Conservation (phyloP, 2,888 invertebrate species). For the Chirona hameri region DNA sequence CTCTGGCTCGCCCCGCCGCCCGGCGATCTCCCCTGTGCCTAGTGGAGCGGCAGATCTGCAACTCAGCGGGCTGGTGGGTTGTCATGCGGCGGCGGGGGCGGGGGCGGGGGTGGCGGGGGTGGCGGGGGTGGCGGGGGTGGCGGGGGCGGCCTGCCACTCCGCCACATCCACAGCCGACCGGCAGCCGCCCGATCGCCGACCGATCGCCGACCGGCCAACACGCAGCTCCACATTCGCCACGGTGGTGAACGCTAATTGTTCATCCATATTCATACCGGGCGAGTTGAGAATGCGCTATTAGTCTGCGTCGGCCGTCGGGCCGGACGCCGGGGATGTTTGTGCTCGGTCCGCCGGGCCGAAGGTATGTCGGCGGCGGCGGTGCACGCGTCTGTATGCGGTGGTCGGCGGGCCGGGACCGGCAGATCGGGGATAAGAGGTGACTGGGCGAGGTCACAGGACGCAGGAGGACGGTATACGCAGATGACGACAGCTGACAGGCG, state of each 20-base stretch:
- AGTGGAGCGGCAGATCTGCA: no score
- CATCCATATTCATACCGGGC: background rate
- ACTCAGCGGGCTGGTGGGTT: no score
- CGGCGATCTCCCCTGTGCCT: background rate
- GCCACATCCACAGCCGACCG: no score
- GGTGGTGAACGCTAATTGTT: background rate
- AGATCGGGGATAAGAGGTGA: no score
- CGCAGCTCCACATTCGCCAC: background rate
- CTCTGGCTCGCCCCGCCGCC: background rate
- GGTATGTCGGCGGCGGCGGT: background rate
- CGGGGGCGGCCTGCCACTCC: no score
- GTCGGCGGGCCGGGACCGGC: background rate
- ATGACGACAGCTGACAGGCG: no score
- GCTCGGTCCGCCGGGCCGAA: background rate
- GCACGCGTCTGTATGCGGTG: background rate
- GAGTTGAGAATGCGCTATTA: background rate
- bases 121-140: no score
- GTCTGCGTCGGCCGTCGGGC: background rate
- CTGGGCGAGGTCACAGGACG: no score
- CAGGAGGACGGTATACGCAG: no score
- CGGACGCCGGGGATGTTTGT: background rate
- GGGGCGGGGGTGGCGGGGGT: no score
- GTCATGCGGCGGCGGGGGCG: no score
- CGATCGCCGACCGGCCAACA: background rate
- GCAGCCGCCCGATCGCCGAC: no score